Base-by-base conservation (phyloP, 2,888 invertebrate species). In the Lithodes maja region DNA sequence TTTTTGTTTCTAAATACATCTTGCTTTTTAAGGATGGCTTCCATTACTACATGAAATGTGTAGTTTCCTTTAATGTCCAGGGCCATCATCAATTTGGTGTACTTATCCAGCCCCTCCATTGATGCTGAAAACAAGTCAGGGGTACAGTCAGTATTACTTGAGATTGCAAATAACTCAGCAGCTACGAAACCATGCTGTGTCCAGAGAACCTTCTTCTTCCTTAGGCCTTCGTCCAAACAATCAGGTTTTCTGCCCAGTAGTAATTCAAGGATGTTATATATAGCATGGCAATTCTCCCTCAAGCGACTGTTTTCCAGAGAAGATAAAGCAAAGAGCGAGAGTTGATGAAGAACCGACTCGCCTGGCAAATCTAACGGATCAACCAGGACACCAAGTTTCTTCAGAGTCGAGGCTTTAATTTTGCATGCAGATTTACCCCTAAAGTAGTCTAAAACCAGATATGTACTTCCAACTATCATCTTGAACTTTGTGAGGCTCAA, bases 71-170 rank as follows among this genome's bases (percentile, higher is more conserved):
- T 77, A 68, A 87, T 83, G 17, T 17, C 69, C 1, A 87, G 54
- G 3, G 52, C 33, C 12, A 83, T 53, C 87, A 87, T 77, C 68
- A 87, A 52, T 9, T 7, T 2, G 33, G 1, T 61, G 69, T 87
- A 87, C 68, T 68, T 68, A 9, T 53, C n/a, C n/a, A 87, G 83
- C 2, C 79, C 83, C 17, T 87, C 87, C n/a, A 49, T 69, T 17
- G 17, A 52, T 33, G 54, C 87, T 49, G 77, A 83, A 53, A 87
- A 87, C 49, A 87, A 78, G n/a, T 83, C 87, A 33, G 87, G 87
- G 5, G 87, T 55, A 53, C 87, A 87, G 49, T 87, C 69, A 77
- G 15, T 33, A 12, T 83, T 33, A 15, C 53, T 68, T 3, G 50
- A 49, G n/a, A 78, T 1, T 33, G 82, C 82, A 87, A 83, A 87